Evolutionary conservation across 2,888 invertebrate genomes (phyloP), one percentile per base, ranked within the genome.

Genomic region (Mesorhabditis sp.): DNA sequence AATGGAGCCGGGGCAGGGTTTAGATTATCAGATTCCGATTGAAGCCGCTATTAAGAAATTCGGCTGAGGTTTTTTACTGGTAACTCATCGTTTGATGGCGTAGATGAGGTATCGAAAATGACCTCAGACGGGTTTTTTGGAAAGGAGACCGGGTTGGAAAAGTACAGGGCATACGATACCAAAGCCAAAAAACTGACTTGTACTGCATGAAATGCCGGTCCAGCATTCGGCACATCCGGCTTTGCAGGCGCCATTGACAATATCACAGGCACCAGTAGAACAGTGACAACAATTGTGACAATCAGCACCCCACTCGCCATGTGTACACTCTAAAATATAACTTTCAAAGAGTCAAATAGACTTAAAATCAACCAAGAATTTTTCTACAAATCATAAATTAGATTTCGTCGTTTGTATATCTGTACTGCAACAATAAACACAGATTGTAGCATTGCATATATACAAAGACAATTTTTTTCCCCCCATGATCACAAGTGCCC

Each of bases 231-330:
- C 75, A 72, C 85, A 85, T 7, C 45, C 68, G 65, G 74, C 74
- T 45, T 69, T 69, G 72, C 85, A 85, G 58, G 80, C 79, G 63
- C 85, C 85, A n/a, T 74, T 82, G 28, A 75, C 69, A n/a, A 77
- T 67, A 70, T 86, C 72, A 72, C 85, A 85, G 7, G 69, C 70
- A 45, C 77, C 82, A 41, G 74, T 74, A n/a, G 79, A 70, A 66
- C 85, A 85, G 69, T 86, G 85, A 72, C 85, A 86, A 66, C 85
- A 85, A 65, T 73, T 71, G 4, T 75, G 78, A 72, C 85, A 85
- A 67, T 85, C 85, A 45, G 79, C 80, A 43, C 85, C 85, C 82
- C 83, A 86, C 72, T 86, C 85, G 4, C 80, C 81, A 15, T 73
- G 68, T 4, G 74, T 72, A 74, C 85, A 85, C 44, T 78, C 85